A percentile compares a stretch with the other conserved stretches of the same genome.
Evolutionary conservation across 2,888 invertebrate genomes (phyloP).

Genomic region (Alentia gelatinosa): DNA sequence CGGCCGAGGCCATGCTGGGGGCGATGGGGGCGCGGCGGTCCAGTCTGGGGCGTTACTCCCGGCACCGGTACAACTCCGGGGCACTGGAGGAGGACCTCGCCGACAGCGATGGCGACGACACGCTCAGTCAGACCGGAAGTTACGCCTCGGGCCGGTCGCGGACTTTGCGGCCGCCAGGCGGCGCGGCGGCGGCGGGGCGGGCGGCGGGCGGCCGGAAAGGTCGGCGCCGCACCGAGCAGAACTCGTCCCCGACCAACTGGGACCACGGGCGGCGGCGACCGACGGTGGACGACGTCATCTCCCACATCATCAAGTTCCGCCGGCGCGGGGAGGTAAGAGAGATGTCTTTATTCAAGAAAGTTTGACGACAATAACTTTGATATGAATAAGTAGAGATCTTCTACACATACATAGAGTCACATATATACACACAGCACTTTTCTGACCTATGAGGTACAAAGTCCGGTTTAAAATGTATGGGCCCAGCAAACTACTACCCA

Average conservation of each 20-base stretch:
- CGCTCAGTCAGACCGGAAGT: slow-evolving; percentile 12
- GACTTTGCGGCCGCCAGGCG: background rate
- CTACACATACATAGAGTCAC: too few relatives aligned
- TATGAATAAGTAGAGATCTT: too few relatives aligned
- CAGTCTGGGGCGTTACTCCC: background rate
- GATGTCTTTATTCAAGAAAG: too few relatives aligned
- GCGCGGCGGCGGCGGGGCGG: too few relatives aligned
- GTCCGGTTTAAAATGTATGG: too few relatives aligned
- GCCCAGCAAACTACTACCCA: too few relatives aligned
- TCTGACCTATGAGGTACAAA: too few relatives aligned
- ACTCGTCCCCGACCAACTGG: background rate
- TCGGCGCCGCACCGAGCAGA: background rate
- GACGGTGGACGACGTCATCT: background rate
- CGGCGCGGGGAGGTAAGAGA: background rate
- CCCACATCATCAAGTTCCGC: slow-evolving; percentile 29
- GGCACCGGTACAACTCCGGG: background rate
- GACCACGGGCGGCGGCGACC: background rate
- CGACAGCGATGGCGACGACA: background rate
- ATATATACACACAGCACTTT: too few relatives aligned
- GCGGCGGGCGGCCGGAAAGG: background rate
- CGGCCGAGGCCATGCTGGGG: background rate
- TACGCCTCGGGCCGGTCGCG: background rate
- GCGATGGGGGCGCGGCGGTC: background rate
- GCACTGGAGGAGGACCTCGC: background rate
- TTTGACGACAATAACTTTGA: too few relatives aligned